Percentiles rank a stretch among this genome's conserved stretches.
Conservation (phyloP, 2,888 invertebrate genomes). For the Emmelina monodactyla region DNA sequence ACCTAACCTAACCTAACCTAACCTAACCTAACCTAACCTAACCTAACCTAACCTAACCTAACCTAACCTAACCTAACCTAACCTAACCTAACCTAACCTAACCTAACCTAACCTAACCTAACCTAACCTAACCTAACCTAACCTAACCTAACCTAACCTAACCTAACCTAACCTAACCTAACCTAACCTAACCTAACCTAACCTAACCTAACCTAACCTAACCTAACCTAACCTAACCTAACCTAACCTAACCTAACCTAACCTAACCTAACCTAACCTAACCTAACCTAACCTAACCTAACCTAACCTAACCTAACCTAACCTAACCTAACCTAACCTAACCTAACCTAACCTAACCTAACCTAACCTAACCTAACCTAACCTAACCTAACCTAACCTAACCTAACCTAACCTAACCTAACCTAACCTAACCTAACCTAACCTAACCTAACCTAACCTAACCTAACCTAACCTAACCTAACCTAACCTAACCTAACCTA, state of each 20-base stretch:
- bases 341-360: slow-evolving; percentile 10
- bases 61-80: slow-evolving; percentile 10
- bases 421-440: slow-evolving; percentile 16
- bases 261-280: slow-evolving; percentile 10
- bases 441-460: slow-evolving; percentile 16
- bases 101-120: slow-evolving; percentile 10
- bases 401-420: slow-evolving; percentile 16
- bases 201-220: slow-evolving; percentile 10
- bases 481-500: slow-evolving; percentile 15
- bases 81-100: slow-evolving; percentile 10
- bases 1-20: slow-evolving; percentile 10
- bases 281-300: slow-evolving; percentile 10
- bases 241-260: slow-evolving; percentile 10
- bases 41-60: slow-evolving; percentile 10
- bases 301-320: slow-evolving; percentile 10
- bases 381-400: slow-evolving; percentile 12
- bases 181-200: slow-evolving; percentile 10
- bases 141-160: slow-evolving; percentile 10
- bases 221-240: slow-evolving; percentile 10
- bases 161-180: slow-evolving; percentile 10
- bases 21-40: slow-evolving; percentile 8
- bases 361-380: slow-evolving; percentile 10
- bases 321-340: slow-evolving; percentile 10
- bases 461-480: slow-evolving; percentile 16
- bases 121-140: slow-evolving; percentile 10